Evolutionary conservation across 2,797 vertebrate species (phyloP), one percentile per base, ranked within the genome.

Genomic region (Chaunax sp.): DNA sequence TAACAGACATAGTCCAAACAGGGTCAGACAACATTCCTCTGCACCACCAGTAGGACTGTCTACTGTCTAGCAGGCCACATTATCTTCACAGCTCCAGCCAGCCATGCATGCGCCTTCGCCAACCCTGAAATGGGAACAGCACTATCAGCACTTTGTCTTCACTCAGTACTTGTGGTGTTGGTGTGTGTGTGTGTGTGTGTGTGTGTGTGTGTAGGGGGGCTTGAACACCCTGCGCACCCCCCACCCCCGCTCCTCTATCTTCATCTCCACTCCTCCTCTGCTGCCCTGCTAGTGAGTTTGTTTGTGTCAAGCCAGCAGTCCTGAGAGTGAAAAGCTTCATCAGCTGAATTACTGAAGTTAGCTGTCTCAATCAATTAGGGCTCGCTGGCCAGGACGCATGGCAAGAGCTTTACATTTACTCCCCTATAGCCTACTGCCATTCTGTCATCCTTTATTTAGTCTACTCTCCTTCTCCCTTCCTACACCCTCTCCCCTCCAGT

Each of bases 311-410:
- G 84, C 90, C 87, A 91, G 89, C 82, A 90, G 82, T 89, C 75
- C 81, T 84, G 83, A 81, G 84, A 89, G 85, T 78, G 84, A 92
- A 92, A 82, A 83, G 88, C 90, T 85, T 90, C 86, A 90, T 92
- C 90, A 91, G 88, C 91, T 90, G 86, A 91, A 93, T 89, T 86
- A 87, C 87, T 90, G 81, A 91, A 90, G 87, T 90, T 88, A 89
- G 88, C 89, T 91, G 92, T 93, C 90, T 84, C 81, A 78, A 74
- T 90, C 88, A 83, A 91, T 92, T 90, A 91, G 65, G 60, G 72
- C 85, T 64, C 64, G 69, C 64, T 46, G 82, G 62, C 20, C 25
- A 3, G 75, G 64, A 72, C 78, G 43, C 70, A 63, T 23, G 54
- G 72, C 35, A 14, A 9, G 57, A 61, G 82, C 78, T 56, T 61